Evolutionary conservation across 2,113 vertebrate species (phyloP), one percentile per base, ranked within the genome.

Genomic region (Pangasianodon gigas): DNA sequence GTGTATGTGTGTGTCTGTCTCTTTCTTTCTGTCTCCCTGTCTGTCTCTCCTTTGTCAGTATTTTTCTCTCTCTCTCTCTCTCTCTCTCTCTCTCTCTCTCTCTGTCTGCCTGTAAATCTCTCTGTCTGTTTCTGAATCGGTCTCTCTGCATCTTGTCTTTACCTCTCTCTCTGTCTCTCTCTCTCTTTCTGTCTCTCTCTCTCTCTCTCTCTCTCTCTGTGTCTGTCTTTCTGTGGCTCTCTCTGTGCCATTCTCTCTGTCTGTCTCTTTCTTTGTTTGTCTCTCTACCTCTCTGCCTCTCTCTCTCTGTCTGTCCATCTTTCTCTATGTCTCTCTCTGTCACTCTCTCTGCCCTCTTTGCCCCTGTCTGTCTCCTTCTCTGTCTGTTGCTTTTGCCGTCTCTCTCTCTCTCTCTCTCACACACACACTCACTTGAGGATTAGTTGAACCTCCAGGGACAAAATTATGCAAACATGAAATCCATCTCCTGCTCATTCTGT

Each of bases 381-480:
- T 26, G 6, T 62, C 60, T 62, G 37, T 37, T 37, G 37, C 60
- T 62, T 21, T 62, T 21, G 16, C 21, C 26, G 21, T 62, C 24
- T 86, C 84, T 69, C 46, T 58, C 58, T 41, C 54, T 77, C 69
- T 51, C 1, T 16, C 26, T 32, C 84, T 9, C 85, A 16, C 71
- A 32, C 84, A 29, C 75, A 56, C 81, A 90, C 89, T 93, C 92
- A 89, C 90, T 88, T 84, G 80, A 81, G 87, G 88, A 91, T 93
- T 91, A 90, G 89, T 88, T 83, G 21, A 86, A 74, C 84, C 92
- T 92, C 92, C 37, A 85, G 88, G 91, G 92, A 89, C 56, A 74
- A 87, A 87, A 89, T 87, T 89, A 91, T 92, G 92, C 89, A 91
- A 91, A 92, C 88, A 89, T 90, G 82, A 58, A 80, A 89, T 92